phyloP scores from a whole-genome alignment of 2,888 invertebrate genomes.

The Drosophila atroscutellata region DNA sequence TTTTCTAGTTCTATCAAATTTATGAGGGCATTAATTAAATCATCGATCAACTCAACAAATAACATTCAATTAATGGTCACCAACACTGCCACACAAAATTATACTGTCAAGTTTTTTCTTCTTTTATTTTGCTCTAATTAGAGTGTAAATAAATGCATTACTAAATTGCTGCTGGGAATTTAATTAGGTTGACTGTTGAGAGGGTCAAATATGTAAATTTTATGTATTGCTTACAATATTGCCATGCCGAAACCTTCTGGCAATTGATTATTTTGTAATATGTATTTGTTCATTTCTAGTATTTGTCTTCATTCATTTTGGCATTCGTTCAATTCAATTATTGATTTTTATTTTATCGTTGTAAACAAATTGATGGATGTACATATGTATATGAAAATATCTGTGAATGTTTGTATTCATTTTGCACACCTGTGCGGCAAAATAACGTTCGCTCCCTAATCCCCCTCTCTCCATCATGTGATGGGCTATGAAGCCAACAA shows the following conservation, averaged over 20 bases:
- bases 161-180: not conserved
- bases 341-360: constrained; percentile 52
- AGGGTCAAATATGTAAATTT: not conserved
- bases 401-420: constrained; percentile 19
- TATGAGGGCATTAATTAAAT: constrained; percentile 37
- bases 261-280: constrained; percentile 4
- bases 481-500: constrained; percentile 24
- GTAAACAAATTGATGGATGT: constrained; percentile 1
- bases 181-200: not conserved
- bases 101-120: not conserved
- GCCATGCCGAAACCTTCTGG: not conserved
- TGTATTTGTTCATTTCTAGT: constrained; percentile 12
- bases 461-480: constrained; percentile 8
- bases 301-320: constrained; percentile 56
- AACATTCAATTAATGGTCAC: constrained; percentile 5
- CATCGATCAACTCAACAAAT: constrained; percentile 32
- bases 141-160: not conserved
- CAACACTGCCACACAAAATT: constrained; percentile 8
- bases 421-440: constrained; percentile 63
- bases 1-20: constrained; percentile 29
- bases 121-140: not conserved
- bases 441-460: constrained; percentile 4
- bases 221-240: not conserved
- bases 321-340: constrained; percentile 52
- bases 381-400: not conserved